Evolutionary conservation across 53 echinoderm and acorn worm genomes (phyloP).

Genomic region (Henricia sp.): DNA sequence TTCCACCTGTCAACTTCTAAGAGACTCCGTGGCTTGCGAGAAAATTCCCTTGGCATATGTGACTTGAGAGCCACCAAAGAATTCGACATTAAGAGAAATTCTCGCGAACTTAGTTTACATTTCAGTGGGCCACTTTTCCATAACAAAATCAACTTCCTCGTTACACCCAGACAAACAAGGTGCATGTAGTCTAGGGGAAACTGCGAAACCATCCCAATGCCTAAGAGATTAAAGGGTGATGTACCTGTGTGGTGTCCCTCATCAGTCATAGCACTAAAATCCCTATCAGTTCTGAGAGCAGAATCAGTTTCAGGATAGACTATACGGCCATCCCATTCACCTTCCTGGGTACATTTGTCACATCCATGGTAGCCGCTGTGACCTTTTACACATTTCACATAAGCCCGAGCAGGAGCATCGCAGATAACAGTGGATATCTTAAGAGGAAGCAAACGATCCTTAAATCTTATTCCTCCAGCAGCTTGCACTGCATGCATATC

Average conservation of each 20-base stretch:
- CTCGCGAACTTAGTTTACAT: slow-evolving; percentile 49
- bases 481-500: too few species aligned
- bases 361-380: slow-evolving; percentile 31
- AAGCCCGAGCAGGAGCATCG: slow-evolving; percentile 19
- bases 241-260: slow-evolving; percentile 61
- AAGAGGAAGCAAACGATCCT: too few species aligned
- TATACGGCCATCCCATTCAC: slow-evolving; percentile 20
- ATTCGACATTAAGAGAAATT: slow-evolving; percentile 30
- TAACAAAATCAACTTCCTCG: slow-evolving; percentile 54
- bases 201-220: slow-evolving; percentile 53
- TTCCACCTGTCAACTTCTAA: slow-evolving; percentile 61
- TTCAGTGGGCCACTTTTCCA: slow-evolving; percentile 71
- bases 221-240: slow-evolving; percentile 47
- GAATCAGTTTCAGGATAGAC: slow-evolving; percentile 54
- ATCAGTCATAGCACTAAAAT: slow-evolving; percentile 34
- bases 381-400: slow-evolving; percentile 7
- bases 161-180: slow-evolving; percentile 71
- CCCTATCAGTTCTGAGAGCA: slow-evolving; percentile 53
- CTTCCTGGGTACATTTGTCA: slow-evolving; percentile 33
- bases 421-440: slow-evolving; percentile 7
- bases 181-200: slow-evolving; percentile 77
- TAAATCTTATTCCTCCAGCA: too few species aligned
- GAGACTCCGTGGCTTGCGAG: slow-evolving; percentile 12
- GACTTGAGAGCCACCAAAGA: slow-evolving; percentile 13
- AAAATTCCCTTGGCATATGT: slow-evolving; percentile 8